Evolutionary conservation across 2,888 invertebrate species (phyloP), one percentile per base, ranked within the genome.

Genomic region (Scrobipalpa atriplicella): DNA sequence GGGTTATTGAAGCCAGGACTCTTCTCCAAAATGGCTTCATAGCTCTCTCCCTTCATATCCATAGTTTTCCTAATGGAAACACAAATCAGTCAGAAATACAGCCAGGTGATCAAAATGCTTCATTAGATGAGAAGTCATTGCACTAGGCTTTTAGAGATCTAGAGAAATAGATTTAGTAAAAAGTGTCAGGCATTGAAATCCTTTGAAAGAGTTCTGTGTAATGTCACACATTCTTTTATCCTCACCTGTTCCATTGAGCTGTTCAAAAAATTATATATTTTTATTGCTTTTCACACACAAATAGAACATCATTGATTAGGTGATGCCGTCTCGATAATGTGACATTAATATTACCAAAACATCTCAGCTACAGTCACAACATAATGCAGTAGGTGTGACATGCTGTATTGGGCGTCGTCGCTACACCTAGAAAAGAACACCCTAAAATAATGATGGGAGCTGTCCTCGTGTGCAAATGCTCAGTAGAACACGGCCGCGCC

Each of bases 1-100:
- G 97, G 97, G 94, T 98, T 98, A 94, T 96, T 95, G 94, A 97
- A 97, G 84, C 96, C 97, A 78, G 96, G 94, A 83, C 96, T 96
- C 93, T 95, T 95, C 93, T 95, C 95, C 91, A 98, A 94, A 85
- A 97, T 95, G 77, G 95, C 95, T 93, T 97, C 96, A 94, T 95
- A 97, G 83, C 94, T 94, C 88, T 95, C 95, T 81, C 95, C 95
- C 89, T 95, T 95, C 94, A 95, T 95, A 93, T 96, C 96, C 94
- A 95, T 93, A 72, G 96, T 95, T 94, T 95, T 95, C 94, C 96
- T 96, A 83, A 72, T 70, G 78, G 78, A 84, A 82, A 84, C 80
- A 73, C 70, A 65, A 56, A 67, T 18, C 18, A 70, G 68, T 78
- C 72, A 80, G 79, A 68, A 75, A 71, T 69, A 71, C 71, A 72